phyloP scores from a whole-genome alignment of 2,797 vertebrate genomes.

The Aulostomus chinensis region DNA sequence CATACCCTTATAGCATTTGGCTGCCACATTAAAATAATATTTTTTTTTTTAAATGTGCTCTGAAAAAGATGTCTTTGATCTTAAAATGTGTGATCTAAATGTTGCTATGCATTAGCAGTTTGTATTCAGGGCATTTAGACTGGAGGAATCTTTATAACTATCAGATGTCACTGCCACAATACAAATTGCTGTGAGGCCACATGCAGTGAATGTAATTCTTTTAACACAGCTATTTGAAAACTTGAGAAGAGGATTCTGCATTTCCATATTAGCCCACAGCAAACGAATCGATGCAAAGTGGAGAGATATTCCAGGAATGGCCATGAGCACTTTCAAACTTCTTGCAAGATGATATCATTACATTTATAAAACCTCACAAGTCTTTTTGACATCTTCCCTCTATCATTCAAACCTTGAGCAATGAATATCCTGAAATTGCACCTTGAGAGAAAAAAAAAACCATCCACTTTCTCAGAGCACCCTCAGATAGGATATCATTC shows the following conservation, averaged over 20 bases:
- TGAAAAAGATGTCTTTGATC: background rate
- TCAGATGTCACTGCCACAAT: conserved; percentile 1
- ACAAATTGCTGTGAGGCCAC: conserved; percentile 5
- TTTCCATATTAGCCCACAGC: too few relatives aligned
- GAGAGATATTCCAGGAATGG: conserved; percentile 25
- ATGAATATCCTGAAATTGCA: conserved; percentile 14
- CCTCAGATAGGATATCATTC: conserved; percentile 26
- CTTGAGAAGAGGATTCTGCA: too few relatives aligned
- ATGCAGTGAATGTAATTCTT: background rate
- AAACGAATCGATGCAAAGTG: background rate
- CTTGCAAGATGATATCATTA: conserved; percentile 54
- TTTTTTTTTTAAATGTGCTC: too few relatives aligned
- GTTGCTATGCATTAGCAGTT: background rate
- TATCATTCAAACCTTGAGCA: conserved; percentile 31
- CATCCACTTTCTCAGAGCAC: conserved; percentile 26
- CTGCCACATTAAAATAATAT: background rate
- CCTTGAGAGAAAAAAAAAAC: conserved; percentile 15
- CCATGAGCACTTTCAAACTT: conserved; percentile 15
- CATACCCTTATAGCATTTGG: background rate
- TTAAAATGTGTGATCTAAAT: background rate
- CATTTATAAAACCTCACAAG: conserved; percentile 37
- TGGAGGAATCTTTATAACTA: background rate
- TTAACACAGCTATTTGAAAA: too few relatives aligned
- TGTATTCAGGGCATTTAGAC: background rate
- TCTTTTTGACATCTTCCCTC: conserved; percentile 53